These are phyloP conservation scores for Nixonia krombeini DNA, from an alignment of 1,140 invertebrate species.

Conservation along the genomic window DNA sequence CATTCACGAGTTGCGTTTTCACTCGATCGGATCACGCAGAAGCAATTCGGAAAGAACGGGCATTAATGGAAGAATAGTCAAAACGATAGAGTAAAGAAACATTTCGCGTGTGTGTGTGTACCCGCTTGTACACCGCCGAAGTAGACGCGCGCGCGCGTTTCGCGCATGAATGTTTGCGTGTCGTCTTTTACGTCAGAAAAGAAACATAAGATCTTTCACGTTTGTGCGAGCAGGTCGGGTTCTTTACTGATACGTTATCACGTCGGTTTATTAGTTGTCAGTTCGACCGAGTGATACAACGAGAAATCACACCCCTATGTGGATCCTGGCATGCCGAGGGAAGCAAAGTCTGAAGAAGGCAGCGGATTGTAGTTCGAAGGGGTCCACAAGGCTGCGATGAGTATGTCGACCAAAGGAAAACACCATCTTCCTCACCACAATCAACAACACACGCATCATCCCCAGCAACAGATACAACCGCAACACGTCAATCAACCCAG, in stretches of 20 bases:
- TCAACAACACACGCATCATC: conserved; percentile 32
- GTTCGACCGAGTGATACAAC: neutral
- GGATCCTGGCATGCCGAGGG: conserved; percentile 50
- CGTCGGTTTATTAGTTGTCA: neutral
- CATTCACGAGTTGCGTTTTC: no score
- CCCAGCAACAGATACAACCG: conserved; percentile 32
- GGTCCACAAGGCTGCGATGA: conserved; percentile 54
- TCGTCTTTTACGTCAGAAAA: conserved; percentile 18
- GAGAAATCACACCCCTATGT: conserved; percentile 13
- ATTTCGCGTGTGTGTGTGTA: neutral
- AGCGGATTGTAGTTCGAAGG: conserved; percentile 44
- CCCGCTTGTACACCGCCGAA: neutral
- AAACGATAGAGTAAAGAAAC: no score
- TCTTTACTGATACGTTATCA: neutral
- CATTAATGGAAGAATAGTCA: no score
- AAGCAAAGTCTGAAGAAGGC: conserved; percentile 49
- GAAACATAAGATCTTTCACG: neutral
- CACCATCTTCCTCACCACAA: conserved; percentile 57
- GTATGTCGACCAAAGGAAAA: conserved; percentile 62
- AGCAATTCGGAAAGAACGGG: no score
- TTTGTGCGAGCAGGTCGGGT: no score
- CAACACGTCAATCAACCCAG: conserved; percentile 52
- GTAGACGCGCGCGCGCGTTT: neutral
- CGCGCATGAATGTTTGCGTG: conserved; percentile 25
- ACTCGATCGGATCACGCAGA: neutral